Conservation (phyloP, 2,113 vertebrate species). For the Sphaerodactylus townsendi region DNA sequence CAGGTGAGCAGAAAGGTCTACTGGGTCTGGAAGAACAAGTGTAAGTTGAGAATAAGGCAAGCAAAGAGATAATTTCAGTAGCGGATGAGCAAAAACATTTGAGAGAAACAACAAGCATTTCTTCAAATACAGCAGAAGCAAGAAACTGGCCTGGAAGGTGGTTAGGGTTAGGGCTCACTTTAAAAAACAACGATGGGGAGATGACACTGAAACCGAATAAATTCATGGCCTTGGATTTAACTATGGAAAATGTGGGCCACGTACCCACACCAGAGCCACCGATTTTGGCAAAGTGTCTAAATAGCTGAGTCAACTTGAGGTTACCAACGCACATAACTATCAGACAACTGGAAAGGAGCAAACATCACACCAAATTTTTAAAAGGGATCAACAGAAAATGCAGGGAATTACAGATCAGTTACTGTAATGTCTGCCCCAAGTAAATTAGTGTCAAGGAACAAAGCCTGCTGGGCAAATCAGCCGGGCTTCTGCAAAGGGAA, state of each 20-base stretch:
- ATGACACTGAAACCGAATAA: not conserved
- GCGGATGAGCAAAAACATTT: not conserved
- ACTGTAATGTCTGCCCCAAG: not conserved
- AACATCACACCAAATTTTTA: not conserved
- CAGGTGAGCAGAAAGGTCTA: no score
- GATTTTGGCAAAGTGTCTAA: not conserved
- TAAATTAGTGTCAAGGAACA: not conserved
- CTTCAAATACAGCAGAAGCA: not conserved
- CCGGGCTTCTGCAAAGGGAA: no score
- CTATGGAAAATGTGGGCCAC: not conserved
- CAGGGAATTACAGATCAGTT: not conserved
- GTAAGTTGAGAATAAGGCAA: no score
- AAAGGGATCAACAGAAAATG: not conserved
- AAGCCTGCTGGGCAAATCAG: not conserved
- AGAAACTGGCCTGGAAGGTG: not conserved
- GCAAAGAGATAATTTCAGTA: not conserved
- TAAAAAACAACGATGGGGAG: not conserved
- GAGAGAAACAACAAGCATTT: not conserved
- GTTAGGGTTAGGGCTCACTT: no score
- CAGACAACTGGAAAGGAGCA: not conserved
- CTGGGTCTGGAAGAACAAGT: no score
- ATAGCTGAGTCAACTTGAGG: not conserved
- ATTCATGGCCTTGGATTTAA: not conserved
- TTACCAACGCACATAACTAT: no score
- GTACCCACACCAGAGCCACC: not conserved